Percentiles rank a stretch among this genome's conserved stretches.
Conservation (phyloP, 2,113 vertebrate genomes). For the Geococcyx californianus region DNA sequence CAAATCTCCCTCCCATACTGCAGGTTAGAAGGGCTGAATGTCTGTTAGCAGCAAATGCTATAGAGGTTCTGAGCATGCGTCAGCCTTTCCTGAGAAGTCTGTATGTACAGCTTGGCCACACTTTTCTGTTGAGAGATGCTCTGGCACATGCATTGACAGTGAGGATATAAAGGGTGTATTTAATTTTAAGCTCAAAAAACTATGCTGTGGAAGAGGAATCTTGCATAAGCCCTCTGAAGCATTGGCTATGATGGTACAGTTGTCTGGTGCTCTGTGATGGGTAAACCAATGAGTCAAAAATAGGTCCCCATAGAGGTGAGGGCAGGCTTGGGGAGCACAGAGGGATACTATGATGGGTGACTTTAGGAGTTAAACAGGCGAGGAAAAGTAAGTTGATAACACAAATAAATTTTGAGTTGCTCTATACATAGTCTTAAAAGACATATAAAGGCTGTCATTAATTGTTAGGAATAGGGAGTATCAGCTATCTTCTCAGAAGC, state of each 20-base stretch:
- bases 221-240: background rate
- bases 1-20: background rate
- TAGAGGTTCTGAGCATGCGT: background rate
- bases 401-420: background rate
- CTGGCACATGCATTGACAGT: background rate
- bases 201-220: background rate
- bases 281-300: background rate
- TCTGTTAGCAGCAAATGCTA: background rate
- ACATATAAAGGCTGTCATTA: background rate
- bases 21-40: background rate
- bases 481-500: background rate
- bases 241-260: background rate
- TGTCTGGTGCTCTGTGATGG: background rate
- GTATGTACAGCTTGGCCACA: rapidly evolving
- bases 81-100: background rate
- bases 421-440: background rate
- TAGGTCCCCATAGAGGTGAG: background rate
- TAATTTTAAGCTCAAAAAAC: background rate
- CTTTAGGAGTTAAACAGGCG: background rate
- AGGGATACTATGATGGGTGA: background rate
- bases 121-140: background rate
- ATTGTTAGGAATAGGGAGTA: background rate
- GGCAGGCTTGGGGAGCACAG: background rate
- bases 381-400: background rate
- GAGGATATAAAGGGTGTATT: background rate